Percentiles rank a stretch among this genome's conserved stretches.
Evolutionary conservation across 2,113 vertebrate genomes (phyloP).

Genomic region (Cryptomyrus ogoouensis): DNA sequence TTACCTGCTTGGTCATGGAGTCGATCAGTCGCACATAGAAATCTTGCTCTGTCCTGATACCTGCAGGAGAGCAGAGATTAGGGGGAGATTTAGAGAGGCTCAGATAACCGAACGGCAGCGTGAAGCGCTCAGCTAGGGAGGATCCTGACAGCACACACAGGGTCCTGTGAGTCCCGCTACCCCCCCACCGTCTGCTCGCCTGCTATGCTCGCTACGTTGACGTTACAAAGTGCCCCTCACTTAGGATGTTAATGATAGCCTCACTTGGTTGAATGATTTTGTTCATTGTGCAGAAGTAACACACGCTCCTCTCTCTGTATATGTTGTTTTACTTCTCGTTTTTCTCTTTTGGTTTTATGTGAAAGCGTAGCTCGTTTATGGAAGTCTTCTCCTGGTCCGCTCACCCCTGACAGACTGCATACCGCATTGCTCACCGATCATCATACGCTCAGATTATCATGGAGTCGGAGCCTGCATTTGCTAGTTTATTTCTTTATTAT

Average conservation of each 20-base stretch:
- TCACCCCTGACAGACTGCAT: neutral
- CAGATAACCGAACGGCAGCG: neutral
- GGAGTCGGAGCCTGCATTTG: neutral
- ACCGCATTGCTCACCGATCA: neutral
- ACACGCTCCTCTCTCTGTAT: neutral
- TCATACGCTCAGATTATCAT: neutral
- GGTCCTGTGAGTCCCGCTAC: neutral
- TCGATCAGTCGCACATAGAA: conserved; percentile 75
- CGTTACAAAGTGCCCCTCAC: conserved; percentile 22
- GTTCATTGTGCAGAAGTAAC: conserved; percentile 9
- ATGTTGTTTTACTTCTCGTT: conserved; percentile 3
- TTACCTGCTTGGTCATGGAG: conserved; percentile 79
- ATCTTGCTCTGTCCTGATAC: conserved; percentile 74
- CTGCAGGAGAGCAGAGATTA: conserved; percentile 30
- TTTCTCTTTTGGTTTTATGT: neutral
- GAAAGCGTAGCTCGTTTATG: neutral
- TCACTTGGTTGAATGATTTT: conserved; percentile 13
- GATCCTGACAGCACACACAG: neutral
- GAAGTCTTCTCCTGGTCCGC: neutral
- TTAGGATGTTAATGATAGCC: conserved; percentile 21
- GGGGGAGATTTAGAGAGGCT: neutral
- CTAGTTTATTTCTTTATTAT: neutral
- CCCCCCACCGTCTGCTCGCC: neutral
- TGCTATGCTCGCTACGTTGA: conserved; percentile 6
- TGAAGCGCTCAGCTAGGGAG: neutral